Percentiles rank a stretch among this genome's conserved stretches.
These are phyloP conservation scores for Amitus sp. DNA, from an alignment of 2,888 invertebrate genomes.

Conservation along the genomic window DNA sequence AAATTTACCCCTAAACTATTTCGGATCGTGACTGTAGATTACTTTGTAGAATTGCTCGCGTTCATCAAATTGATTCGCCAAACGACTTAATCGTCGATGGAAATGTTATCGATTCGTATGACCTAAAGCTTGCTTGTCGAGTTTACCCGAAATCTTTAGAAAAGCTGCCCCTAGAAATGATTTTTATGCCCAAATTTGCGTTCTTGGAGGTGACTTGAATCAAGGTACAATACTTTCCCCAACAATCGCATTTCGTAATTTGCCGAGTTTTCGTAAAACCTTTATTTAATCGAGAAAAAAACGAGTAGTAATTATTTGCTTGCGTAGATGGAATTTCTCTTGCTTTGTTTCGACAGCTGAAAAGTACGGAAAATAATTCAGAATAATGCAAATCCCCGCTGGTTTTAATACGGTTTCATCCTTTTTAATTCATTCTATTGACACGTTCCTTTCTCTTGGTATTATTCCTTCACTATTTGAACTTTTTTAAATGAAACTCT, in stretches of 20 bases:
- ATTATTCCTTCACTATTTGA: constrained; percentile 40
- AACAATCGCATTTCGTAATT: not conserved
- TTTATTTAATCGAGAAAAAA: not conserved
- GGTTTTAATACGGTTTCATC: too few species aligned
- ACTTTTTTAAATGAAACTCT: constrained; percentile 50
- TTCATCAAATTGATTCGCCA: not conserved
- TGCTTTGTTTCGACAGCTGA: not conserved
- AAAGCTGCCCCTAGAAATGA: not conserved
- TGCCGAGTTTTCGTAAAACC: not conserved
- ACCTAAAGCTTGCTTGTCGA: too few species aligned
- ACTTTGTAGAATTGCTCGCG: not conserved
- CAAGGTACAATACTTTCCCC: constrained; percentile 36
- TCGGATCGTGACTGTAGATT: not conserved
- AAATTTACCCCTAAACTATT: not conserved
- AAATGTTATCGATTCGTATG: too few species aligned
- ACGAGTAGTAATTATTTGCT: not conserved
- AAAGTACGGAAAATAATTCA: not conserved
- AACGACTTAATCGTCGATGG: too few species aligned
- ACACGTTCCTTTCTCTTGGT: constrained; percentile 50
- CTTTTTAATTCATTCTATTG: too few species aligned
- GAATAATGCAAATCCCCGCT: constrained; percentile 1
- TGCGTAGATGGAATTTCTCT: not conserved
- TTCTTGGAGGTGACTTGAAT: not conserved
- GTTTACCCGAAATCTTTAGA: too few species aligned
- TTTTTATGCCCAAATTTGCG: not conserved